phyloP scores from a whole-genome alignment of 2,113 vertebrate species.

The Ageneiosus marmoratus region DNA sequence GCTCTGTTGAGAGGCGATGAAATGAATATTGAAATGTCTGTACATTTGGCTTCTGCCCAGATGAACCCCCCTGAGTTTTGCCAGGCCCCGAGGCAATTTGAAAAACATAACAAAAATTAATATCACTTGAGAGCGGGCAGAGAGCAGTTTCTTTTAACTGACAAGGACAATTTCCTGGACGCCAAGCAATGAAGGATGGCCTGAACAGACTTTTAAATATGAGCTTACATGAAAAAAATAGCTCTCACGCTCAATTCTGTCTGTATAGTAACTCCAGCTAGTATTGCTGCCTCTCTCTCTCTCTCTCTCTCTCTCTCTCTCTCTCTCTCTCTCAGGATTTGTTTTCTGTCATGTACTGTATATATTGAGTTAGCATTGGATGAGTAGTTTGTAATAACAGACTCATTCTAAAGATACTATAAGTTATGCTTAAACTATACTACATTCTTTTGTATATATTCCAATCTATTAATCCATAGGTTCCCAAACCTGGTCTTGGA shows the following conservation, averaged over 20 bases:
- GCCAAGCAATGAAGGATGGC: slow-evolving; percentile 49
- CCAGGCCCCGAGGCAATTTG: slow-evolving; percentile 60
- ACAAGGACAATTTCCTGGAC: slow-evolving; percentile 58
- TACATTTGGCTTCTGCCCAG: slow-evolving; percentile 70
- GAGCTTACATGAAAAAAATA: slow-evolving; percentile 36
- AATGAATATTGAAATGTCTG: slow-evolving; percentile 73
- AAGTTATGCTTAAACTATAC: background rate
- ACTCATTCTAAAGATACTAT: slow-evolving; percentile 3
- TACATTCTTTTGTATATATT: background rate
- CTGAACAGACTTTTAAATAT: slow-evolving; percentile 40
- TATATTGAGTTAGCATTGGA: too few species aligned
- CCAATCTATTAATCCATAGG: slow-evolving; percentile 1
- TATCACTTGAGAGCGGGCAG: slow-evolving; percentile 45
- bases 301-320: background rate
- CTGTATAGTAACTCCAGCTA: slow-evolving; percentile 13
- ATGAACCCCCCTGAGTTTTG: slow-evolving; percentile 61
- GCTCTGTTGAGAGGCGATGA: slow-evolving; percentile 49
- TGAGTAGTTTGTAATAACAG: slow-evolving; percentile 10
- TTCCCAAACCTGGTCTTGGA: background rate
- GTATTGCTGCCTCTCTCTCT: background rate
- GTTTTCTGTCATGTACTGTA: slow-evolving; percentile 48
- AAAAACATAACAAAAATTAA: slow-evolving; percentile 66
- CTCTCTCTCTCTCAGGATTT: slow-evolving; percentile 16
- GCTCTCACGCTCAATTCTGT: slow-evolving; percentile 26
- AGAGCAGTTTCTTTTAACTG: slow-evolving; percentile 45